Percentiles rank a stretch among this genome's conserved stretches.
Evolutionary conservation across 2,888 invertebrate species (phyloP).

Genomic region (Eudasyphora cyanicolor): DNA sequence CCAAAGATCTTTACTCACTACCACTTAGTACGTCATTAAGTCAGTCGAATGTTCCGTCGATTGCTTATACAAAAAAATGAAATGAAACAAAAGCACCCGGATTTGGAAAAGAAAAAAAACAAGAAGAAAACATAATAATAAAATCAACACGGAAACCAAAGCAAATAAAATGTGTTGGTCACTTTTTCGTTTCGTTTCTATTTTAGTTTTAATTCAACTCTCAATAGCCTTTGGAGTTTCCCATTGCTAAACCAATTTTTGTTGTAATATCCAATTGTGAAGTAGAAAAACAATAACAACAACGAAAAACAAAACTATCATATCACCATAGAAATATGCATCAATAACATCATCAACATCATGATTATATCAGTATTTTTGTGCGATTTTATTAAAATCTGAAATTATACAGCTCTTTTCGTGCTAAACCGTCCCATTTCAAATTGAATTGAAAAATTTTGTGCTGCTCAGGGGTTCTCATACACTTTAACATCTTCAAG

Average conservation of each 20-base stretch:
- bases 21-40: neutral
- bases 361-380: constrained; percentile 17
- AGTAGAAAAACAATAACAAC: neutral
- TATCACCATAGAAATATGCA: neutral
- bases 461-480: too few relatives aligned
- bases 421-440: too few relatives aligned
- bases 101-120: constrained; percentile 24
- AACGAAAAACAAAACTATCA: too few relatives aligned
- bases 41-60: neutral
- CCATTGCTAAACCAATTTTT: neutral
- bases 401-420: too few relatives aligned
- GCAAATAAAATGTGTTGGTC: neutral
- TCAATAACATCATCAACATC: too few relatives aligned
- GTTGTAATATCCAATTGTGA: neutral
- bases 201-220: neutral
- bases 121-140: neutral
- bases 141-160: neutral
- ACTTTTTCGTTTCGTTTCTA: neutral
- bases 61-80: neutral
- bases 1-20: neutral
- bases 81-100: constrained; percentile 33
- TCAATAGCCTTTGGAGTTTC: constrained; percentile 35
- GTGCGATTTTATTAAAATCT: neutral
- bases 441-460: too few relatives aligned
- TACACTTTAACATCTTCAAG: too few relatives aligned